Evolutionary conservation across 2,888 invertebrate species (phyloP).

Genomic region (Monochamus alternatus): DNA sequence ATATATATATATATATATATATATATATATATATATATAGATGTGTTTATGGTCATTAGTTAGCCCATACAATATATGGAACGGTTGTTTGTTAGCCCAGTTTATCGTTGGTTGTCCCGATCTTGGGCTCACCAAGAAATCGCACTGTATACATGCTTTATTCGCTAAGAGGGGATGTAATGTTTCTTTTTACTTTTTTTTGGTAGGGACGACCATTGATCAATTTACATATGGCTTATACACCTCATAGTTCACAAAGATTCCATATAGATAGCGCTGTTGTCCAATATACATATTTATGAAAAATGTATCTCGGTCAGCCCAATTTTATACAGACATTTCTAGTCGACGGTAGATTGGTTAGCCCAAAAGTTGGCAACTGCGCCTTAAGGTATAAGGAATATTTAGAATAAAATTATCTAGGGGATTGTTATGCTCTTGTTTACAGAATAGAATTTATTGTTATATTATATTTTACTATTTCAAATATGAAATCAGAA

Average conservation of each 20-base stretch:
- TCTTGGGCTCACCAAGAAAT: conserved; percentile 19
- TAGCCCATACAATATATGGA: conserved; percentile 10
- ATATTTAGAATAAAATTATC: conserved; percentile 1
- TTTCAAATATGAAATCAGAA: too few relatives aligned
- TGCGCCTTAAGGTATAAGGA: neutral
- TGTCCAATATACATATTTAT: conserved; percentile 15
- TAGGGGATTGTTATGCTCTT: neutral
- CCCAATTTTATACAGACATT: conserved; percentile 1
- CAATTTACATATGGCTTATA: conserved; percentile 7
- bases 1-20: too few relatives aligned
- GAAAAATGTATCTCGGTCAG: neutral
- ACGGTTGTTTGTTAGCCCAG: conserved; percentile 13
- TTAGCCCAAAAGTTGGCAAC: conserved; percentile 3
- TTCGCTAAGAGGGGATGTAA: neutral
- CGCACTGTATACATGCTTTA: conserved; percentile 15
- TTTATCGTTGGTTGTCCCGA: conserved; percentile 12
- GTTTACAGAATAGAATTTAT: too few relatives aligned
- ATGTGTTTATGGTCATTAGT: conserved; percentile 20
- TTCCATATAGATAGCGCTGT: neutral
- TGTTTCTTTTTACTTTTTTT: neutral
- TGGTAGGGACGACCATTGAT: neutral
- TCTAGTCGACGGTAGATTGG: neutral
- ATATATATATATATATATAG: conserved; percentile 15
- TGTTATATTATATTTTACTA: too few relatives aligned
- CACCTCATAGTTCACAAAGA: conserved; percentile 8